Evolutionary conservation across 2,888 invertebrate genomes (phyloP).

Genomic region (Drosophila prostipennis): DNA sequence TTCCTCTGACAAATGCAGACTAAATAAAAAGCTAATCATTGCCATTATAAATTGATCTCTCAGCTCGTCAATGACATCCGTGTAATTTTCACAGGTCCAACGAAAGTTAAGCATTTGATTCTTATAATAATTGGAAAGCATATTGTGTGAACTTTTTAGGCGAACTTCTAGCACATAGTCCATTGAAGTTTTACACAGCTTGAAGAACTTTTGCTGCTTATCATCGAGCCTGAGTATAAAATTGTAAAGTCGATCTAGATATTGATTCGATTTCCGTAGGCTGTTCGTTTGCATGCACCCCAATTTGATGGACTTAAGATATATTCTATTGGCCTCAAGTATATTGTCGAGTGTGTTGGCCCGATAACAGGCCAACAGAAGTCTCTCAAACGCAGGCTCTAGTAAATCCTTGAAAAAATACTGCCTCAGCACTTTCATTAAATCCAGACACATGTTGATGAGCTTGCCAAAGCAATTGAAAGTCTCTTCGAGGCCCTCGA

Average conservation of each 20-base stretch:
- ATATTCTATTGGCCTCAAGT: conserved; percentile 35
- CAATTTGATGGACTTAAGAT: conserved; percentile 30
- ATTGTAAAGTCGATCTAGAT: conserved; percentile 29
- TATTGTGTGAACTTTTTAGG: neutral
- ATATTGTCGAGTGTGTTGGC: conserved; percentile 45
- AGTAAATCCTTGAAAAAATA: conserved; percentile 36
- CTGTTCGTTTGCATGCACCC: conserved; percentile 14
- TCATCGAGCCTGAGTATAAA: conserved; percentile 39
- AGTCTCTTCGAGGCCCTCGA: conserved; percentile 9
- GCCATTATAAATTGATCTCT: conserved; percentile 19
- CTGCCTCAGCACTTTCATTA: conserved; percentile 31
- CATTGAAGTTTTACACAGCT: neutral
- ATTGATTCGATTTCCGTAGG: neutral
- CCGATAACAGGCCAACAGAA: conserved; percentile 4
- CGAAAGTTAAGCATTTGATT: conserved; percentile 5
- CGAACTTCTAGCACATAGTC: conserved; percentile 2
- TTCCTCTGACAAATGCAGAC: conserved; percentile 2
- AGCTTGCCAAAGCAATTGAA: conserved; percentile 18
- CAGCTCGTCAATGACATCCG: conserved; percentile 30
- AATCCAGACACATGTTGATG: conserved; percentile 14
- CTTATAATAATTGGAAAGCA: neutral
- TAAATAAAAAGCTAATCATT: conserved; percentile 31
- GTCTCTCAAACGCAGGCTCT: conserved; percentile 5
- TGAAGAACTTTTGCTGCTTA: conserved; percentile 38
- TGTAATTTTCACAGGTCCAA: conserved; percentile 32